Conservation (phyloP, 2,113 vertebrate genomes). For the Rynchops niger region DNA sequence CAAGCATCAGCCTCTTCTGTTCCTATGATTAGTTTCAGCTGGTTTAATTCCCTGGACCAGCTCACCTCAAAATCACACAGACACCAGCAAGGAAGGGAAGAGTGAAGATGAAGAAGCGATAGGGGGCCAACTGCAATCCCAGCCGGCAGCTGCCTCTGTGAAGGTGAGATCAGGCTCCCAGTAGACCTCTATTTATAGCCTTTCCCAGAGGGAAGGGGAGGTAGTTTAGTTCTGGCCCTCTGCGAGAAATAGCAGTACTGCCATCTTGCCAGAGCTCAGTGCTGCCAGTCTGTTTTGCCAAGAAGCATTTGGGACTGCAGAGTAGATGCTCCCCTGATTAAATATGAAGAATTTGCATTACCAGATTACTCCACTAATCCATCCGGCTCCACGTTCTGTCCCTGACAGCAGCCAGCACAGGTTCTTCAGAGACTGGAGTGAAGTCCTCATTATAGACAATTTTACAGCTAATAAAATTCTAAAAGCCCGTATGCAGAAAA, state of each 20-base stretch:
- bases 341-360: slow-evolving; percentile 38
- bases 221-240: background rate
- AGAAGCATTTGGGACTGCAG: slow-evolving; percentile 14
- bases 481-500: slow-evolving; percentile 5
- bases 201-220: background rate
- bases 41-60: background rate
- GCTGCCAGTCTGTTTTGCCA: slow-evolving; percentile 11
- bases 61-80: background rate
- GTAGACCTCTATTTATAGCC: background rate
- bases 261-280: background rate
- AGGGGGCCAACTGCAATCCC: background rate
- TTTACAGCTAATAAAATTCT: slow-evolving; percentile 12
- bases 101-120: background rate
- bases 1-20: background rate
- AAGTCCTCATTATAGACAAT: slow-evolving; percentile 10
- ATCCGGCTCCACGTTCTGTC: background rate
- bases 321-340: slow-evolving; percentile 32
- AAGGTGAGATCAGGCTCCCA: background rate
- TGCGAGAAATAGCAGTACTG: background rate
- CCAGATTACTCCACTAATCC: slow-evolving; percentile 13
- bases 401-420: background rate
- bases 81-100: background rate
- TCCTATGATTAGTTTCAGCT: background rate
- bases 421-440: slow-evolving; percentile 22
- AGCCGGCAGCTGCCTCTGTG: background rate